Conservation (phyloP, 53 echinoderm and acorn worm genomes). For the Paracentrotus lividus region DNA sequence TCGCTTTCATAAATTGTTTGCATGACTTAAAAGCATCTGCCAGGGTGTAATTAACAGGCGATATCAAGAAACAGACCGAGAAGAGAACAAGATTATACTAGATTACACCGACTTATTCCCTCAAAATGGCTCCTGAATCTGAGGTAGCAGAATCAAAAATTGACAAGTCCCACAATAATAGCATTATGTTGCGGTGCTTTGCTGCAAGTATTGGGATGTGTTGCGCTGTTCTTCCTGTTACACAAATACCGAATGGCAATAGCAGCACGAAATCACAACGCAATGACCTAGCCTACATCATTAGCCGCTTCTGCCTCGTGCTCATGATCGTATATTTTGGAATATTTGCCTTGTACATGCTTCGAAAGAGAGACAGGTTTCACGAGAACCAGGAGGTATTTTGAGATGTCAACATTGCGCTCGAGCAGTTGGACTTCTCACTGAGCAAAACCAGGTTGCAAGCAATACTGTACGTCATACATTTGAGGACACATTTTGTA, state of each 20-base stretch:
- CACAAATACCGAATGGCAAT: neutral
- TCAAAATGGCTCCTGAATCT: neutral
- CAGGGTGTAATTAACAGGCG: too few relatives aligned
- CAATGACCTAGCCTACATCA: neutral
- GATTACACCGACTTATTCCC: too few relatives aligned
- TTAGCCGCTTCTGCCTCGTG: neutral
- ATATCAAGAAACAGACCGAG: too few relatives aligned
- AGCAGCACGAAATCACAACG: too few relatives aligned
- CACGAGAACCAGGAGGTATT: constrained; percentile 8
- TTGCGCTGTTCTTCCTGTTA: constrained; percentile 9
- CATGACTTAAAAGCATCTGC: too few relatives aligned
- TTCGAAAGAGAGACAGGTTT: neutral
- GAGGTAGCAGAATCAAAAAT: neutral
- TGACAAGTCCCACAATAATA: neutral
- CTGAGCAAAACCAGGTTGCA: too few relatives aligned
- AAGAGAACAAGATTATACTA: too few relatives aligned
- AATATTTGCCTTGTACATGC: neutral
- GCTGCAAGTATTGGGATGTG: neutral
- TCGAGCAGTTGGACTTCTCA: neutral
- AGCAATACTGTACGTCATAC: too few relatives aligned
- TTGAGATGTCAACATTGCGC: constrained; percentile 43
- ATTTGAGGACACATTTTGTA: too few relatives aligned
- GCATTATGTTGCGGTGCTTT: neutral
- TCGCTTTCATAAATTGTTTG: too few relatives aligned
- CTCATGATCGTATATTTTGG: neutral